Evolutionary conservation across 2,888 invertebrate species (phyloP), one percentile per base, ranked within the genome.

Genomic region (Agrilus mali): DNA sequence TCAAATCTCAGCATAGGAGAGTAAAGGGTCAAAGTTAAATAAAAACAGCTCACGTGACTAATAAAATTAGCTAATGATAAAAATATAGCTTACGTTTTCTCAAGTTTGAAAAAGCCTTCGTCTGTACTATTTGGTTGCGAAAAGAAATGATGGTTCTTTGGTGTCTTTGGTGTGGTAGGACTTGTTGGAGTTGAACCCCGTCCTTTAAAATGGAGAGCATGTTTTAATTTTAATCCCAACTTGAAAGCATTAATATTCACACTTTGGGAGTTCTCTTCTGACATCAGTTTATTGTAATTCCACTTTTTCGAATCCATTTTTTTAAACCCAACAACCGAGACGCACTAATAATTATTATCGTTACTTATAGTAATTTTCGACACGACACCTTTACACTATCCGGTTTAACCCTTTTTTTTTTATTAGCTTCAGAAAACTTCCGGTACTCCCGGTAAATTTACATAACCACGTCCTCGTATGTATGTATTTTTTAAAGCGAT

Each of bases 241-340:
- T 27, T 27, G 10, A 27, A 27, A 3, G 50, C 48, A 32, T 38
- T 36, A 14, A 45, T 42, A 44, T 52, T 57, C 13, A 56, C 38
- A 42, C 50, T 42, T 1, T 48, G 51, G 8, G 55, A 45, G 39
- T 49, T 48, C 6, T 54, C 54, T 33, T 47, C 40, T 15, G 49
- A 40, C 8, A 40, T 10, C 36, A 55, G 47, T 38, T 56, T 56
- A 38, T 57, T 54, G 38, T 52, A 52, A 27, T 40, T 45, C n/a
- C 54, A 50, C 48, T 51, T 53, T 46, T 51, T 55, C 14, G 53
- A 51, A 14, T 56, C 56, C 57, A 57, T 57, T 43, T n/a, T 16
- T 33, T 20, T 6, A 20, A 20, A 8, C 13, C 10, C 14, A 37
- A 32, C 2, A 17, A 37, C 13, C 22, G 16, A 33, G 13, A 33